A percentile compares a stretch with the other conserved stretches of the same genome.
phyloP scores from a whole-genome alignment of 2,797 vertebrate species.

The Myotis daubentonii region DNA sequence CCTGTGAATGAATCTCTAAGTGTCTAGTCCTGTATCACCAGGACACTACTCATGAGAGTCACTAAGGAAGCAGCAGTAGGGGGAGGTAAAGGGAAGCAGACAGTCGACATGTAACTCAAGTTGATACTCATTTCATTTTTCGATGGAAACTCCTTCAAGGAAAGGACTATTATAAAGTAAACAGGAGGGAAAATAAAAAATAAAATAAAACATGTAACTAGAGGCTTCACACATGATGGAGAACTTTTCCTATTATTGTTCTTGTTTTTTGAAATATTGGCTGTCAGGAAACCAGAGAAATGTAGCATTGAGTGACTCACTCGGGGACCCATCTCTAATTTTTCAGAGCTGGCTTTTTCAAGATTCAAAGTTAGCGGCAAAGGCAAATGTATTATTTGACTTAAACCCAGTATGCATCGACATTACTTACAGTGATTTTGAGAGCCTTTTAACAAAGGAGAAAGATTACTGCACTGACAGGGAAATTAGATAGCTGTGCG shows the following conservation, averaged over 20 bases:
- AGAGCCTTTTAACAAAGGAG: slow-evolving; percentile 49
- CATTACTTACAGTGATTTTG: slow-evolving; percentile 24
- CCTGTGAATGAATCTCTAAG: background rate
- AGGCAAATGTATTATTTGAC: slow-evolving; percentile 45
- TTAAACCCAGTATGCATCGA: slow-evolving; percentile 46
- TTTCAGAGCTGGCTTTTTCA: slow-evolving; percentile 34
- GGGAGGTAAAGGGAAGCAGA: background rate
- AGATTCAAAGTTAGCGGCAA: slow-evolving; percentile 22
- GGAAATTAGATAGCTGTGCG: slow-evolving; percentile 48
- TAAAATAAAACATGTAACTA: background rate
- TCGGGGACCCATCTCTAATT: background rate
- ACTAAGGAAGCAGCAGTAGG: background rate
- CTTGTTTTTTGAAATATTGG: slow-evolving; percentile 49
- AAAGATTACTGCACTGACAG: slow-evolving; percentile 33
- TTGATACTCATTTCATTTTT: background rate
- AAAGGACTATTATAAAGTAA: slow-evolving; percentile 44
- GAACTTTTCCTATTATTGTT: slow-evolving; percentile 12
- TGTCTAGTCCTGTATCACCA: background rate
- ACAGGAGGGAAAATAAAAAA: background rate
- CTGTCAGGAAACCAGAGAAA: slow-evolving; percentile 42
- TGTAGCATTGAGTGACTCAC: background rate
- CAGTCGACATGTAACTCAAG: background rate
- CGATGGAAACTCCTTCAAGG: background rate
- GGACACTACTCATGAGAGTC: background rate
- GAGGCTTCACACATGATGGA: background rate